phyloP scores from a whole-genome alignment of 1,140 invertebrate genomes.

The Pentalonia nigronervosa region DNA sequence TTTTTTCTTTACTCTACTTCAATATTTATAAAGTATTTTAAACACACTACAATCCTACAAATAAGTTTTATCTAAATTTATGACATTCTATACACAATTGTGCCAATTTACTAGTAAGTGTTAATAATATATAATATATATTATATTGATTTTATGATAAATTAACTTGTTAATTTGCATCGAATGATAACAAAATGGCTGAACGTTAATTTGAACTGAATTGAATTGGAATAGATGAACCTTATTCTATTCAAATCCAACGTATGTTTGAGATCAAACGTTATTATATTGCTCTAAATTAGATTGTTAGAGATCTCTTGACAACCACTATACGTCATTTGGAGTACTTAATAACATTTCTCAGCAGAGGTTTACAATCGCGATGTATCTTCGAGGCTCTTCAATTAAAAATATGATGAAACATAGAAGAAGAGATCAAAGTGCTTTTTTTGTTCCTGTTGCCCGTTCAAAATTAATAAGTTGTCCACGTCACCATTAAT shows the following conservation, averaged over 20 bases:
- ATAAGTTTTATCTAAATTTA: neutral
- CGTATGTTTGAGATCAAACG: neutral
- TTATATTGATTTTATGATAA: too few species aligned
- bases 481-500: too few species aligned
- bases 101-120: neutral
- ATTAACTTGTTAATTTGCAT: too few species aligned
- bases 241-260: neutral
- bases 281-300: neutral
- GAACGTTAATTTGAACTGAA: neutral
- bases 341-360: neutral
- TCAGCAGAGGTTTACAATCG: neutral
- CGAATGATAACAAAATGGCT: neutral
- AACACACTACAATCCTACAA: neutral
- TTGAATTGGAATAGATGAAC: neutral
- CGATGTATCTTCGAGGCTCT: neutral
- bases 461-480: too few species aligned
- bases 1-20: neutral
- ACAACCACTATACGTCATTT: too few species aligned
- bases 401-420: neutral
- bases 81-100: neutral
- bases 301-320: too few species aligned
- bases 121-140: too few species aligned
- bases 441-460: too few species aligned
- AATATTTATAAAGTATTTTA: neutral
- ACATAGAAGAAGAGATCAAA: too few species aligned